Evolutionary conservation across 2,888 invertebrate species (phyloP).

Genomic region (Melipona beecheii): DNA sequence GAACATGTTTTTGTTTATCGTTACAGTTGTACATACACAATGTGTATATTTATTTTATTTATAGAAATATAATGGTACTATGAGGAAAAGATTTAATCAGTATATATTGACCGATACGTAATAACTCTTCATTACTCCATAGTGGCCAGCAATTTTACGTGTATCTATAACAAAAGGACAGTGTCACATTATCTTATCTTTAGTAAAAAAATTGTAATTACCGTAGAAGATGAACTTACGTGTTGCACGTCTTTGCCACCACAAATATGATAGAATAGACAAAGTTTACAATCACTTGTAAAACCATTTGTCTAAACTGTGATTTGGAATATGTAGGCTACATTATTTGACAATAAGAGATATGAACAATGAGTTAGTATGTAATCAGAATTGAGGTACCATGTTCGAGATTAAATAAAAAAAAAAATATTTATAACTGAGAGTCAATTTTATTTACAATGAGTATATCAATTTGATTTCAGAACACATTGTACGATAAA

Average conservation of each 20-base stretch:
- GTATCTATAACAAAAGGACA: conserved; percentile 23
- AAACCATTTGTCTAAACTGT: neutral
- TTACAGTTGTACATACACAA: conserved; percentile 47
- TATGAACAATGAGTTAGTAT: neutral
- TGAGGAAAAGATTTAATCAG: conserved; percentile 16
- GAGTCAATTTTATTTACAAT: conserved; percentile 1
- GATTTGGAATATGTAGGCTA: neutral
- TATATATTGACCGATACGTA: neutral
- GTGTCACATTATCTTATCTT: conserved; percentile 14
- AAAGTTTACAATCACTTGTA: conserved; percentile 5
- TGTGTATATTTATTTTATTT: conserved; percentile 59
- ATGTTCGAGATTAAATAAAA: conserved; percentile 27
- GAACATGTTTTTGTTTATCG: conserved; percentile 27
- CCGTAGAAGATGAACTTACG: neutral
- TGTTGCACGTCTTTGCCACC: neutral
- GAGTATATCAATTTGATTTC: conserved; percentile 24
- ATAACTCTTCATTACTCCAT: conserved; percentile 24
- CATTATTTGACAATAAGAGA: conserved; percentile 1
- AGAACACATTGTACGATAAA: conserved; percentile 26
- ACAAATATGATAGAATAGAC: neutral
- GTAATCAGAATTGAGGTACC: neutral
- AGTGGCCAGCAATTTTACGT: conserved; percentile 22
- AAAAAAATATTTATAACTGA: neutral
- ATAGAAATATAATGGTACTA: conserved; percentile 37
- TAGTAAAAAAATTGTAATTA: neutral